Evolutionary conservation across 2,113 vertebrate genomes (phyloP).

Genomic region (Trematocara nigrifrons): DNA sequence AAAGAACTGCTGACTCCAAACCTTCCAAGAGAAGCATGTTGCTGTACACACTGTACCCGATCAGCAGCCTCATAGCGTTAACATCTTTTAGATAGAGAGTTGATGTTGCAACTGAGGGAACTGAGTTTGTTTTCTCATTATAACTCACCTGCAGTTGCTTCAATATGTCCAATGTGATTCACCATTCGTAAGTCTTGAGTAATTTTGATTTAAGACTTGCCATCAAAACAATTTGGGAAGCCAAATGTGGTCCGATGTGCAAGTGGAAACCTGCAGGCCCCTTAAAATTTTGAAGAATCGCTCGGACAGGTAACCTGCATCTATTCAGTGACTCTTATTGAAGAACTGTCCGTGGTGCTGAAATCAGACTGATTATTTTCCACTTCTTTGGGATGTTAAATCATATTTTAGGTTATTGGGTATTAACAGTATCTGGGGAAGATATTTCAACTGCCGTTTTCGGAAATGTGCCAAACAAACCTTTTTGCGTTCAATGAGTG

Average conservation of each 20-base stretch:
- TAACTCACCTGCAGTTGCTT: background rate
- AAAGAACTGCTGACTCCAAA: background rate
- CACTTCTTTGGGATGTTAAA: background rate
- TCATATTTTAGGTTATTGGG: background rate
- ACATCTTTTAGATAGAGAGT: background rate
- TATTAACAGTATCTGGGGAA: background rate
- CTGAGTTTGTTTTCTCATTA: background rate
- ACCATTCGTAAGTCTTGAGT: background rate
- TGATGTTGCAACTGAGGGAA: background rate
- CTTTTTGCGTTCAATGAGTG: background rate
- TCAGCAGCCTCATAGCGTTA: background rate
- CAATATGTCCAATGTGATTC: background rate
- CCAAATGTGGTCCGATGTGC: background rate
- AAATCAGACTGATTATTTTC: constrained; percentile 16
- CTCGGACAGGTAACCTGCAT: constrained; percentile 32
- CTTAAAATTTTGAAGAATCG: background rate
- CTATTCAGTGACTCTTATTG: background rate
- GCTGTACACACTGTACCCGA: background rate
- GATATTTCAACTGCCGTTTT: background rate
- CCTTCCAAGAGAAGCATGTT: background rate
- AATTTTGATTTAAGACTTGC: background rate
- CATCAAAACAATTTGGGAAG: background rate
- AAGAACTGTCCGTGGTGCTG: constrained; percentile 73
- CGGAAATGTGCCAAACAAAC: background rate
- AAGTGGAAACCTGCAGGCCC: background rate